Evolutionary conservation across 2,888 invertebrate genomes (phyloP).

Genomic region (Caenorhabditis sulstoni): DNA sequence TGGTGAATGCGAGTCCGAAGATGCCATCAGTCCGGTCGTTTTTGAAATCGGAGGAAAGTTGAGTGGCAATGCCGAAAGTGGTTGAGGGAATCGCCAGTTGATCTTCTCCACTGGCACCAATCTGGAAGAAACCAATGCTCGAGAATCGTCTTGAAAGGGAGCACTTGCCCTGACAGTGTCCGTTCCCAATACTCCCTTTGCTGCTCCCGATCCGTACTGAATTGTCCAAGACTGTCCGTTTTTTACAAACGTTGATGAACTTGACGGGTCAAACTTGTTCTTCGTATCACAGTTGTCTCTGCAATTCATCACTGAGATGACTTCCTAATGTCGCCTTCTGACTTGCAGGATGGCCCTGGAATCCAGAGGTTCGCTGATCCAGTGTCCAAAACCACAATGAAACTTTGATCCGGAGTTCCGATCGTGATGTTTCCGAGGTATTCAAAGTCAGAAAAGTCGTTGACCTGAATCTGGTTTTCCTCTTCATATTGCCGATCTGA

Average conservation of each 20-base stretch:
- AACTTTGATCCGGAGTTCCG: slow-evolving; percentile 69
- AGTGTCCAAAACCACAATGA: slow-evolving; percentile 73
- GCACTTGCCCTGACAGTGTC: slow-evolving; percentile 89
- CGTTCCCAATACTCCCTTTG: slow-evolving; percentile 93
- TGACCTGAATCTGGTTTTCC: slow-evolving; percentile 9
- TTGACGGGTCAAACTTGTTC: slow-evolving; percentile 91
- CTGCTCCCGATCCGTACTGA: slow-evolving; percentile 91
- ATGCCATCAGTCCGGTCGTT: slow-evolving; percentile 72
- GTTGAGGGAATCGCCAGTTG: slow-evolving; percentile 70
- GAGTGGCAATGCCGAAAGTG: slow-evolving; percentile 72
- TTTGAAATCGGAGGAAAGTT: slow-evolving; percentile 69
- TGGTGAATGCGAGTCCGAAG: slow-evolving; percentile 82
- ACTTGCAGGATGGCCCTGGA: slow-evolving; percentile 69
- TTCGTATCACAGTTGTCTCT: slow-evolving; percentile 60
- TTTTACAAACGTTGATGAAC: slow-evolving; percentile 88
- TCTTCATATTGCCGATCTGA: too few species aligned
- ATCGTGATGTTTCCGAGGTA: slow-evolving; percentile 81
- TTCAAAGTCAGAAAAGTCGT: slow-evolving; percentile 60
- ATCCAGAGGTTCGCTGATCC: slow-evolving; percentile 74
- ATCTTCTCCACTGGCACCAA: slow-evolving; percentile 60
- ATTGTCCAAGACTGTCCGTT: slow-evolving; percentile 94
- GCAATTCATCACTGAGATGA: slow-evolving; percentile 27
- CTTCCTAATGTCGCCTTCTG: neutral
- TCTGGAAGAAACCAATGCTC: slow-evolving; percentile 39
- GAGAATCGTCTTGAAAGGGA: neutral